Conservation (phyloP, 1,140 invertebrate species). For the Thereuonema tuberculata region DNA sequence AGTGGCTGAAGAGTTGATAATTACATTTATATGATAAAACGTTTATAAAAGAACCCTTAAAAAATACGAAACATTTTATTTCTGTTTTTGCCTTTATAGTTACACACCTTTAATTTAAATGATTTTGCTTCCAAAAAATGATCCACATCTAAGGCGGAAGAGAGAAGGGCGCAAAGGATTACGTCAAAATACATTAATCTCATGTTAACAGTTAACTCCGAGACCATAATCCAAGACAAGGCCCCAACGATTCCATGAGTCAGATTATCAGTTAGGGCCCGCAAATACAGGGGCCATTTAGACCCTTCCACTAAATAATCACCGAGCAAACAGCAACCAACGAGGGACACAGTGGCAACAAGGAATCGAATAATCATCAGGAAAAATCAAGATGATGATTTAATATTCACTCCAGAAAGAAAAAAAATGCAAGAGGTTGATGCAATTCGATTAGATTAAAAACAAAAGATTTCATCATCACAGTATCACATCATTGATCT, state of each 20-base stretch:
- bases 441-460: too few relatives aligned
- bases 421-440: too few relatives aligned
- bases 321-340: neutral
- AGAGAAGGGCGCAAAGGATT: conserved; percentile 19
- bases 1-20: too few relatives aligned
- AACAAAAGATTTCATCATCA: too few relatives aligned
- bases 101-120: conserved; percentile 20
- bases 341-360: neutral
- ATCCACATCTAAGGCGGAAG: conserved; percentile 29
- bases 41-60: too few relatives aligned
- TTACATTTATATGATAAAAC: too few relatives aligned
- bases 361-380: too few relatives aligned
- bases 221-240: neutral
- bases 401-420: too few relatives aligned
- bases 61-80: too few relatives aligned
- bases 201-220: neutral
- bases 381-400: too few relatives aligned
- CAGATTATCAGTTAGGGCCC: neutral
- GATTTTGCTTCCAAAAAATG: conserved; percentile 27
- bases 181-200: conserved; percentile 16
- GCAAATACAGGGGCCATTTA: neutral
- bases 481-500: too few relatives aligned
- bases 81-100: too few relatives aligned
- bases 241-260: neutral
- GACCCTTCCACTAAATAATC: neutral